Conservation (phyloP, 2,888 invertebrate genomes). For the Drosophila nr. medialis region DNA sequence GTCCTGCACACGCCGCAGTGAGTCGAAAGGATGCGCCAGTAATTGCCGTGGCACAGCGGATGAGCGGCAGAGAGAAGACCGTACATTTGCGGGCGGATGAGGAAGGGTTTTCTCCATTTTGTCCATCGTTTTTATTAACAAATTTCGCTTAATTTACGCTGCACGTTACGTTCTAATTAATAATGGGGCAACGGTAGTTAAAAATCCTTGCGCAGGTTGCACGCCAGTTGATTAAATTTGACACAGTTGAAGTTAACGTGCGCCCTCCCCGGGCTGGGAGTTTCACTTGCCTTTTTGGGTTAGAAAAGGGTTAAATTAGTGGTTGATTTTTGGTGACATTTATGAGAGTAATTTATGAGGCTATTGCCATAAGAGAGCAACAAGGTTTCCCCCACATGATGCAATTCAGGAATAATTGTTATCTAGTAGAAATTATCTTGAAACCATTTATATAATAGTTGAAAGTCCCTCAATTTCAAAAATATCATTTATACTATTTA, state of each 20-base stretch:
- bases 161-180: conserved; percentile 73
- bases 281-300: conserved; percentile 25
- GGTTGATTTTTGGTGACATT: conserved; percentile 66
- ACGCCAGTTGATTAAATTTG: conserved; percentile 73
- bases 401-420: background rate
- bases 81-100: conserved; percentile 37
- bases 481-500: background rate
- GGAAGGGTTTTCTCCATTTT: conserved; percentile 61
- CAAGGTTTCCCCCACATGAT: background rate
- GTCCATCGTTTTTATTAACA: conserved; percentile 70
- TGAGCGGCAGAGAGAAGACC: background rate
- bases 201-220: conserved; percentile 49
- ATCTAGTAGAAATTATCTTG: conserved; percentile 6
- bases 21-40: conserved; percentile 55
- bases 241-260: conserved; percentile 58
- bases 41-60: conserved; percentile 54
- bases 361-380: conserved; percentile 6
- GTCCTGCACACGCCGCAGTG: conserved; percentile 46
- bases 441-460: background rate
- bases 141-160: conserved; percentile 76
- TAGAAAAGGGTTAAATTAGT: conserved; percentile 65
- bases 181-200: conserved; percentile 53
- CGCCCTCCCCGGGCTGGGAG: background rate
- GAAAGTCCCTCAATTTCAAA: background rate
- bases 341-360: conserved; percentile 43